Evolutionary conservation across 2,888 invertebrate species (phyloP).

Genomic region (Cheilosia pagana): DNA sequence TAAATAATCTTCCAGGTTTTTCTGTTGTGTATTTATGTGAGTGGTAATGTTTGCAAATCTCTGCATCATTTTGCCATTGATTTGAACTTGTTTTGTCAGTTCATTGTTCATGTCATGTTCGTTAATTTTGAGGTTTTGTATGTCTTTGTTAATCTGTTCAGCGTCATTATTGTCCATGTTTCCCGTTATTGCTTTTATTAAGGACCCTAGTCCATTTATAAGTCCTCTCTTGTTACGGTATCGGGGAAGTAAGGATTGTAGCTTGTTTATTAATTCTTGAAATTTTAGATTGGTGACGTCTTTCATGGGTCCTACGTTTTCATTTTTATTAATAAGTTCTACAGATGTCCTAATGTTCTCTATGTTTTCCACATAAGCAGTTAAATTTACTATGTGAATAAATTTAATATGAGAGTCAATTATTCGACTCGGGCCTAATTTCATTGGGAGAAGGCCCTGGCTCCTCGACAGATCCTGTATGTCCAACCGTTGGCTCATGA

Average conservation of each 20-base stretch:
- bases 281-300: conserved; percentile 16
- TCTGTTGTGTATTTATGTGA: conserved; percentile 8
- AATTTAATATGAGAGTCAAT: conserved; percentile 14
- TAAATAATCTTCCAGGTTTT: not conserved
- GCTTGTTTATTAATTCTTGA: conserved; percentile 20
- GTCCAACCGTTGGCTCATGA: not conserved
- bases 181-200: conserved; percentile 44
- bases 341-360: conserved; percentile 18
- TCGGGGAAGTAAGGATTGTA: conserved; percentile 11
- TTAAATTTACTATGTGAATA: conserved; percentile 36
- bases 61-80: conserved; percentile 28
- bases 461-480: conserved; percentile 14
- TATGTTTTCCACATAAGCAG: conserved; percentile 23
- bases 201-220: conserved; percentile 11
- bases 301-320: not conserved
- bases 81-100: conserved; percentile 20
- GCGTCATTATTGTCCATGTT: conserved; percentile 41
- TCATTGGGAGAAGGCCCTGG: not conserved
- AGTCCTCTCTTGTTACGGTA: conserved; percentile 41
- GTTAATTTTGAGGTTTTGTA: conserved; percentile 10
- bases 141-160: not conserved
- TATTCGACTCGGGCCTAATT: conserved; percentile 18
- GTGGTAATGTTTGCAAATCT: conserved; percentile 16
- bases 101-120: conserved; percentile 23
- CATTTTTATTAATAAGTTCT: not conserved